phyloP scores from a whole-genome alignment of 23 tunicate species.

The Botrylloides violaceus region DNA sequence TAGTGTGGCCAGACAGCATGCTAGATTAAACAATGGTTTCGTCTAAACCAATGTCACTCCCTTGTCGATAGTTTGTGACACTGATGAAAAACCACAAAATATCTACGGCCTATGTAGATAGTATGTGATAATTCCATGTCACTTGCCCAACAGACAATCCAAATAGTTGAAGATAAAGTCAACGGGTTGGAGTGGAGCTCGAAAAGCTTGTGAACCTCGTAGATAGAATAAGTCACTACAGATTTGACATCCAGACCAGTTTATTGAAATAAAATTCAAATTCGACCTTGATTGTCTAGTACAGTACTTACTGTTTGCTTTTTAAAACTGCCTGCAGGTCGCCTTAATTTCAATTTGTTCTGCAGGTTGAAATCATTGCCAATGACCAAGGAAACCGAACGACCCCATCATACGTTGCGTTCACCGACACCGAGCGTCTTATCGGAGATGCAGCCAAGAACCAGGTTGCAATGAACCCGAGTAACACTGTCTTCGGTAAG shows the following conservation, averaged over 20 bases:
- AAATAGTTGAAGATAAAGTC: no score
- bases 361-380: conserved; percentile 67
- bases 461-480: conserved; percentile 91
- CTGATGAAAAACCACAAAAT: no score
- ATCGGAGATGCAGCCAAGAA: conserved; percentile 99
- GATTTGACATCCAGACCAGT: neutral
- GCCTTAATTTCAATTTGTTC: neutral
- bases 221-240: neutral
- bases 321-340: neutral
- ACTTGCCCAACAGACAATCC: no score
- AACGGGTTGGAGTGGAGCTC: no score
- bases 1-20: conserved; percentile 29
- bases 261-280: neutral
- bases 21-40: conserved; percentile 7
- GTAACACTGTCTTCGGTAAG: conserved; percentile 85
- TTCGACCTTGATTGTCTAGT: no score
- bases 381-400: conserved; percentile 91
- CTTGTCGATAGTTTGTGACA: neutral
- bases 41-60: conserved; percentile 12
- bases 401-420: conserved; percentile 84
- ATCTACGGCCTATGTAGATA: no score
- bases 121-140: no score
- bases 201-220: neutral
- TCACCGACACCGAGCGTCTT: conserved; percentile 84
- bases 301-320: neutral